phyloP scores from a whole-genome alignment of 1,140 invertebrate species.

The Drosophila sulfurigaster region DNA sequence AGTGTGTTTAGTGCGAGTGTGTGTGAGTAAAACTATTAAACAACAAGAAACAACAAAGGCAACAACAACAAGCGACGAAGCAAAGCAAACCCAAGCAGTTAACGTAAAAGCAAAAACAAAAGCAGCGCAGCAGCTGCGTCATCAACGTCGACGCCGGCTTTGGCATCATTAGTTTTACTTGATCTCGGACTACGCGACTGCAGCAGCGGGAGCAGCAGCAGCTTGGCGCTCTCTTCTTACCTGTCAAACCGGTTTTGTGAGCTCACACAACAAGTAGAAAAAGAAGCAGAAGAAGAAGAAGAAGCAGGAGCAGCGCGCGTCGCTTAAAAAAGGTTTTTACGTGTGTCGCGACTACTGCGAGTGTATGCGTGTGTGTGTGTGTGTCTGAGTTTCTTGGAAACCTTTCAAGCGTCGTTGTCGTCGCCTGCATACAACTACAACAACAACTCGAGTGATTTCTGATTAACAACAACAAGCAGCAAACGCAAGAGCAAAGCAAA shows the following conservation, averaged over 20 bases:
- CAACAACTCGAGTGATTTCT: conserved; percentile 62
- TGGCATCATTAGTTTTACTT: conserved; percentile 65
- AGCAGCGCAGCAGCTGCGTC: conserved; percentile 51
- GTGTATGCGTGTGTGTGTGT: conserved; percentile 11
- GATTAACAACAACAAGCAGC: conserved; percentile 60
- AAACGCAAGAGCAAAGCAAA: conserved; percentile 57
- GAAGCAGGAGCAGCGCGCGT: conserved; percentile 42
- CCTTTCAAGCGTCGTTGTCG: conserved; percentile 76
- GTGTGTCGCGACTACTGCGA: conserved; percentile 7
- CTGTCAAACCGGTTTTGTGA: conserved; percentile 75
- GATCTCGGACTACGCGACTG: conserved; percentile 33
- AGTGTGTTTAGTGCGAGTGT: conserved; percentile 5
- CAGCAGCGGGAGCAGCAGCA: conserved; percentile 22
- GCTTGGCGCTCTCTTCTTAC: conserved; percentile 51
- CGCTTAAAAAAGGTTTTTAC: conserved; percentile 41
- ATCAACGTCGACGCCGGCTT: conserved; percentile 64
- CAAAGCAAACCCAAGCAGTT: conserved; percentile 1
- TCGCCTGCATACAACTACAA: conserved; percentile 54
- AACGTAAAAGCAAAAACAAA: conserved; percentile 34
- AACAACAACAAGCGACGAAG: conserved; percentile 17
- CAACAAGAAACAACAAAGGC: conserved; percentile 10
- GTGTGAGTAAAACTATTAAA: conserved; percentile 28
- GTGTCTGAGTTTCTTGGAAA: conserved; percentile 74
- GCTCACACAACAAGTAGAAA: conserved; percentile 20
- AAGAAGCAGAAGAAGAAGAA: conserved; percentile 37